Conservation (phyloP, 1,140 invertebrate genomes). For the Apis laboriosa region DNA sequence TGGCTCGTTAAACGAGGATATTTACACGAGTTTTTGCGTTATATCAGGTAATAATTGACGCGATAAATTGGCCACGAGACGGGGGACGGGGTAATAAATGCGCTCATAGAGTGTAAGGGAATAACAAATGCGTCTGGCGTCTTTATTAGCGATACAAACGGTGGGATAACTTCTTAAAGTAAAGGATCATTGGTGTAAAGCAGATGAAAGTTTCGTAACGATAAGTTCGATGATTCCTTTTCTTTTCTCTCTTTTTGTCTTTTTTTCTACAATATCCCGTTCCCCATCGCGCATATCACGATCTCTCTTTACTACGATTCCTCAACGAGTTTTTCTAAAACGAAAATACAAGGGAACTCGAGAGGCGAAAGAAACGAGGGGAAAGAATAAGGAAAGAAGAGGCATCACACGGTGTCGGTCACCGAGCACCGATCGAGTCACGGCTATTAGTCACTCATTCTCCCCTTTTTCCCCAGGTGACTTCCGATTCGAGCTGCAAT, state of each 20-base stretch:
- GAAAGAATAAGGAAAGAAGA: slow-evolving; percentile 60
- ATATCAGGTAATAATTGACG: slow-evolving; percentile 7
- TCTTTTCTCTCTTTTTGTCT: neutral
- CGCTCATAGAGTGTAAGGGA: neutral
- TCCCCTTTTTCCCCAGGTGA: slow-evolving; percentile 20
- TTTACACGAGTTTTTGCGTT: neutral
- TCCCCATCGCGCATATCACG: neutral
- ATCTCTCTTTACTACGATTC: too few relatives aligned
- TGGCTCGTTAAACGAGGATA: slow-evolving; percentile 5
- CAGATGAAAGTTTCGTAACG: neutral
- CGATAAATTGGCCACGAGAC: neutral
- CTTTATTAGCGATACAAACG: slow-evolving; percentile 3
- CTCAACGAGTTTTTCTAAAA: neutral
- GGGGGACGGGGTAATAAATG: neutral
- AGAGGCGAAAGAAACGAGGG: neutral
- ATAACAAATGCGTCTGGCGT: slow-evolving; percentile 15
- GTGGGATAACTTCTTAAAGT: neutral
- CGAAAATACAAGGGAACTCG: neutral
- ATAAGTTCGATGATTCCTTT: neutral
- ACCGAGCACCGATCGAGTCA: slow-evolving; percentile 59
- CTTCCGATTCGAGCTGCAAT: slow-evolving; percentile 66
- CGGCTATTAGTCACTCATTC: slow-evolving; percentile 69
- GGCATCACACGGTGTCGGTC: slow-evolving; percentile 59
- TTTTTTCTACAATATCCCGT: neutral
- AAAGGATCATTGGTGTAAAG: neutral